Conservation (phyloP, 2,797 vertebrate genomes). For the Phrynocephalus vlangalii region DNA sequence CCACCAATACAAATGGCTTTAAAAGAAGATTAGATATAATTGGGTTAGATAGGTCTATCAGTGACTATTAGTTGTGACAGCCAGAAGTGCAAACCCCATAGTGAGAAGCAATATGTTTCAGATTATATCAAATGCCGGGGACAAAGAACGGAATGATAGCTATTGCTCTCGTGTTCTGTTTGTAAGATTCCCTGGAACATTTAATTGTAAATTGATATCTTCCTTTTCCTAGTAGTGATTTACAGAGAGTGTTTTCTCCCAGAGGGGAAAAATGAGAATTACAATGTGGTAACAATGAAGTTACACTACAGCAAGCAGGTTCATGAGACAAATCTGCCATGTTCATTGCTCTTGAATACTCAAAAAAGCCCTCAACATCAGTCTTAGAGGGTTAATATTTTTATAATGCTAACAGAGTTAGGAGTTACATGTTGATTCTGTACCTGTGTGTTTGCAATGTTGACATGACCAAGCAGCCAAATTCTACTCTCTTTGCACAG, state of each 20-base stretch:
- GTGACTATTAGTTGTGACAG: slow-evolving; percentile 1
- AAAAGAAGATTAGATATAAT: slow-evolving; percentile 22
- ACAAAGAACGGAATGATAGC: neutral
- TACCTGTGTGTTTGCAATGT: too few relatives aligned
- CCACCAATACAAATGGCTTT: slow-evolving; percentile 8
- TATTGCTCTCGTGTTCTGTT: neutral
- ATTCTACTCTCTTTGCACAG: neutral
- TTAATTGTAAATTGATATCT: neutral
- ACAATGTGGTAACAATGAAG: neutral
- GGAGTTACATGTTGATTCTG: neutral
- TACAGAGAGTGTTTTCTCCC: neutral
- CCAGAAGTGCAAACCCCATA: neutral
- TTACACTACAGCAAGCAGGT: neutral
- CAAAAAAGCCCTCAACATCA: neutral
- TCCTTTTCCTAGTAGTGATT: neutral
- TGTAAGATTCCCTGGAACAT: neutral
- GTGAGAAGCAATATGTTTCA: neutral
- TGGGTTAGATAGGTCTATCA: slow-evolving; percentile 18
- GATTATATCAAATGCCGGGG: neutral
- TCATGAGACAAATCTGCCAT: neutral
- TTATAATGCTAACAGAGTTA: neutral
- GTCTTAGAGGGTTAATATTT: neutral
- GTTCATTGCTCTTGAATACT: neutral
- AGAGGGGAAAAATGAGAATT: neutral
- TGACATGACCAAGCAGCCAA: neutral